phyloP scores from a whole-genome alignment of 1,140 invertebrate species.

The Hyles vespertilio region DNA sequence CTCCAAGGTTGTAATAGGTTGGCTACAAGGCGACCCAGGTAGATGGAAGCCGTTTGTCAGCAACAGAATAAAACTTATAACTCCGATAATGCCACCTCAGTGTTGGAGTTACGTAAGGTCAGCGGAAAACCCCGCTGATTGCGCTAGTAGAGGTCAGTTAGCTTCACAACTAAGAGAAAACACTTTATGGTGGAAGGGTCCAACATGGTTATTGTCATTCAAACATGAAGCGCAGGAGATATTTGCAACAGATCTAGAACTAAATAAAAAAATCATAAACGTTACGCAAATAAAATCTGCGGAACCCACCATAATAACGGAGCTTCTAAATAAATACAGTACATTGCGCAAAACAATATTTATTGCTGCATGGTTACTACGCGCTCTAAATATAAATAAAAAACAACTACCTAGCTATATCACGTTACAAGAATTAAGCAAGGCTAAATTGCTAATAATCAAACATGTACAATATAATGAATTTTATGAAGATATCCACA shows the following conservation, averaged over 20 bases:
- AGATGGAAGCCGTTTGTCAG: slow-evolving; percentile 15
- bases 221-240: background rate
- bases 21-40: slow-evolving; percentile 14
- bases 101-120: slow-evolving; percentile 27
- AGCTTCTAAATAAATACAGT: slow-evolving; percentile 19
- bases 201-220: slow-evolving; percentile 17
- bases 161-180: slow-evolving; percentile 16
- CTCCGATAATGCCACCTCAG: slow-evolving; percentile 11
- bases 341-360: slow-evolving; percentile 5
- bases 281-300: slow-evolving; percentile 1
- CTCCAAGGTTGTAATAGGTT: slow-evolving; percentile 18
- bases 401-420: no score
- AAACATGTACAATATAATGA: slow-evolving; percentile 13
- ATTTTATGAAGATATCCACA: slow-evolving; percentile 12
- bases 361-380: slow-evolving; percentile 14
- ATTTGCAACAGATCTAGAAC: no score
- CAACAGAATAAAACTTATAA: slow-evolving; percentile 13
- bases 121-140: slow-evolving; percentile 27
- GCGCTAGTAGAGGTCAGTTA: slow-evolving; percentile 26
- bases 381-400: background rate
- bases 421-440: no score
- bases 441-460: slow-evolving; percentile 1
- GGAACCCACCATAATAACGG: slow-evolving; percentile 14
- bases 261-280: no score
- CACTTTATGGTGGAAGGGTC: slow-evolving; percentile 26